phyloP scores from a whole-genome alignment of 2,888 invertebrate species.

The Stomorhina lunata region DNA sequence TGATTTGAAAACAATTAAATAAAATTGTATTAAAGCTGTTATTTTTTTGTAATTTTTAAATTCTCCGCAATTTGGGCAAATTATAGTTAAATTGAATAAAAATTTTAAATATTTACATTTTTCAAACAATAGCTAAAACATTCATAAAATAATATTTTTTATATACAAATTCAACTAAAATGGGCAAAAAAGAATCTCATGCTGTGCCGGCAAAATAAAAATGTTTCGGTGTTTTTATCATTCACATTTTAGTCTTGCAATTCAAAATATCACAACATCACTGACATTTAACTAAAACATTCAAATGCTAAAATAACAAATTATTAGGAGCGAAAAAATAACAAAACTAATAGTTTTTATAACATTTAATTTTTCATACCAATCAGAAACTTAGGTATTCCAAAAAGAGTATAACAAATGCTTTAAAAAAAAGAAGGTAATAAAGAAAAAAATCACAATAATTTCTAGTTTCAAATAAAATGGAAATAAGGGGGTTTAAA shows the following conservation, averaged over 20 bases:
- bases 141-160: slow-evolving; percentile 1
- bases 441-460: slow-evolving; percentile 70
- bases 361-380: slow-evolving; percentile 50
- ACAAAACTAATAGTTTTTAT: slow-evolving; percentile 14
- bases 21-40: background rate
- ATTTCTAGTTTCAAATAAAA: slow-evolving; percentile 65
- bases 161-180: slow-evolving; percentile 11
- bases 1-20: background rate
- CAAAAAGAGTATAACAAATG: slow-evolving; percentile 78
- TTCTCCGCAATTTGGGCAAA: slow-evolving; percentile 3
- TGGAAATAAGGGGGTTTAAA: no score
- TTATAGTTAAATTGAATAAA: slow-evolving; percentile 12
- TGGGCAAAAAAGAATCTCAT: slow-evolving; percentile 15
- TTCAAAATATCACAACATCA: slow-evolving; percentile 42
- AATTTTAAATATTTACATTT: background rate
- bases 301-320: slow-evolving; percentile 50
- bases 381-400: slow-evolving; percentile 65
- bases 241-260: slow-evolving; percentile 28
- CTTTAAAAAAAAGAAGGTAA: slow-evolving; percentile 67
- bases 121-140: slow-evolving; percentile 28
- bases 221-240: background rate
- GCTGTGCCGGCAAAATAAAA: slow-evolving; percentile 39
- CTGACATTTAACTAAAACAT: slow-evolving; percentile 51
- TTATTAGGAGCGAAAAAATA: slow-evolving; percentile 17
- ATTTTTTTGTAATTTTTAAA: background rate